These are phyloP conservation scores for Benitochromis conjunctus DNA, from an alignment of 2,113 vertebrate genomes.

Conservation along the genomic window DNA sequence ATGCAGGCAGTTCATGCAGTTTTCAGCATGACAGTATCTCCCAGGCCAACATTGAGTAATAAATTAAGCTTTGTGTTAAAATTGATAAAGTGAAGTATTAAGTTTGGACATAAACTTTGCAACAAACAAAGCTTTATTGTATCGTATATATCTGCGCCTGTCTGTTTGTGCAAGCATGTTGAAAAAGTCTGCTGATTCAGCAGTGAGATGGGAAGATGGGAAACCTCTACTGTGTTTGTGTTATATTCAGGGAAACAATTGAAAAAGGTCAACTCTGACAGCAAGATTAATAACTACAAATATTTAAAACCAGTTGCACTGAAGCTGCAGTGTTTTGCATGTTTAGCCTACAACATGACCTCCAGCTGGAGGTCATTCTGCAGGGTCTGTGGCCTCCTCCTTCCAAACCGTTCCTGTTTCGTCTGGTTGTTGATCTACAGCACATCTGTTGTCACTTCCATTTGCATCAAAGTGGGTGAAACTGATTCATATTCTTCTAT, in stretches of 20 bases:
- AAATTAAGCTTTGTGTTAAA: not conserved
- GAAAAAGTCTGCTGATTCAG: not conserved
- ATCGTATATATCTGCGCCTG: rapidly evolving
- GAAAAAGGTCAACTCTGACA: not conserved
- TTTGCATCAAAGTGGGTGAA: not conserved
- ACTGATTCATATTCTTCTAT: not conserved
- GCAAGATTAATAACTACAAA: not conserved
- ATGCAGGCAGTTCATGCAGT: not conserved
- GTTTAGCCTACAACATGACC: not conserved
- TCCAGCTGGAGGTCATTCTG: not conserved
- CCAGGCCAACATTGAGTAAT: not conserved
- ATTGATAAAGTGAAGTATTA: not conserved
- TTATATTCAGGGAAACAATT: not conserved
- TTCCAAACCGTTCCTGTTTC: not conserved
- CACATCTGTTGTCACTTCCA: not conserved
- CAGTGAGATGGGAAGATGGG: not conserved
- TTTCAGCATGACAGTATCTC: not conserved
- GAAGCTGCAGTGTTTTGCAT: not conserved
- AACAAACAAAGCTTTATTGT: not conserved
- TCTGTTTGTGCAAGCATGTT: not conserved
- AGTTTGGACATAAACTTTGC: not conserved
- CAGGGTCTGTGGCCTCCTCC: not conserved
- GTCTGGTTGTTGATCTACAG: not conserved
- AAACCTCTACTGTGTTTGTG: not conserved
- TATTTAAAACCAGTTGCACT: not conserved